Percentiles rank a stretch among this genome's conserved stretches.
Evolutionary conservation across 2,113 vertebrate species (phyloP).

Genomic region (Tympanuchus pallidicinctus): DNA sequence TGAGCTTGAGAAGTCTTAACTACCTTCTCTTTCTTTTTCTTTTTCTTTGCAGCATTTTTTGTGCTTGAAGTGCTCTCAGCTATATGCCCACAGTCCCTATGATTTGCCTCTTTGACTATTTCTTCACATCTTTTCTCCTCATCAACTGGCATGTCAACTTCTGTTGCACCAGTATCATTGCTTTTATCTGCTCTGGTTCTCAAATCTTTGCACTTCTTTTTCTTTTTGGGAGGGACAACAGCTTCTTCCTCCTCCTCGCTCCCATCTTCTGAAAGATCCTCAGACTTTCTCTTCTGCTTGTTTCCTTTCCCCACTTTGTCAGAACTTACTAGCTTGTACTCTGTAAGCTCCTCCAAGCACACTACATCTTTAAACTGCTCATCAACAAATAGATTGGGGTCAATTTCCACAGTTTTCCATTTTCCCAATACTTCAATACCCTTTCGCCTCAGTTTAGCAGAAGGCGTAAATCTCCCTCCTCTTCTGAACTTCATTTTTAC

Average conservation of each 20-base stretch:
- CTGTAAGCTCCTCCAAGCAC: slow-evolving; percentile 93
- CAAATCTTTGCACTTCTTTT: slow-evolving; percentile 54
- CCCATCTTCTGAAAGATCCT: not conserved
- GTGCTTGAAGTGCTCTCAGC: not conserved
- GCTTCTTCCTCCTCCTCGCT: slow-evolving; percentile 21
- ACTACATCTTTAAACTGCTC: slow-evolving; percentile 87
- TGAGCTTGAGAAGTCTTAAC: slow-evolving; percentile 16
- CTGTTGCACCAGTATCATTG: not conserved
- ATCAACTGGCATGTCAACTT: not conserved
- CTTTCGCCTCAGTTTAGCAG: slow-evolving; percentile 68
- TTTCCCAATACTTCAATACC: slow-evolving; percentile 85
- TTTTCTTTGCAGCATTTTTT: slow-evolving; percentile 50
- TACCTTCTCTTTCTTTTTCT: slow-evolving; percentile 78
- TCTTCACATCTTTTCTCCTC: not conserved
- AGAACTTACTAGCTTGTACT: slow-evolving; percentile 85
- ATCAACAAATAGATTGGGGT: slow-evolving; percentile 87
- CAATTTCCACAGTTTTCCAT: slow-evolving; percentile 88
- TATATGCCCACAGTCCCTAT: not conserved
- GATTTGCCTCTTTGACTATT: not conserved
- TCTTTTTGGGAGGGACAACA: slow-evolving; percentile 61
- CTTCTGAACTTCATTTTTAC: slow-evolving; percentile 83
- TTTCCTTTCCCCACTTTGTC: slow-evolving; percentile 62
- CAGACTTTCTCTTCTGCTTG: slow-evolving; percentile 80
- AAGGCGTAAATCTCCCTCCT: slow-evolving; percentile 35
- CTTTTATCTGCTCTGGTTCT: not conserved